These are phyloP conservation scores for Poeciliopsis turrubarensis DNA, from an alignment of 2,113 vertebrate genomes.

Conservation along the genomic window DNA sequence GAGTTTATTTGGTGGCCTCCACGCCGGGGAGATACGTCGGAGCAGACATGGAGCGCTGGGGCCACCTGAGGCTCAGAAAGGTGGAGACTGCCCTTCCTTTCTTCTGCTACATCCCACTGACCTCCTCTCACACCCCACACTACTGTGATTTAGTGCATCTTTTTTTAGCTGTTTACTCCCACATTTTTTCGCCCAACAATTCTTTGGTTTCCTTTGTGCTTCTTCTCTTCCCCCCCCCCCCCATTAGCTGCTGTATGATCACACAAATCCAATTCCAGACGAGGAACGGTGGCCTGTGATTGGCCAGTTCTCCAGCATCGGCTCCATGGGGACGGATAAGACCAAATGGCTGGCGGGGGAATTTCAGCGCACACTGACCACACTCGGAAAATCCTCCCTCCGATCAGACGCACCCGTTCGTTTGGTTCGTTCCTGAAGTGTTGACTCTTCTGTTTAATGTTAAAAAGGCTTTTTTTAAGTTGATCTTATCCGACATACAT, in stretches of 20 bases:
- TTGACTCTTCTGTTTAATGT: background rate
- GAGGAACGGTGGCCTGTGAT: conserved; percentile 88
- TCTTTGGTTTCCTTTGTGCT: background rate
- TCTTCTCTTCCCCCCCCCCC: background rate
- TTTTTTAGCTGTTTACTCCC: too few relatives aligned
- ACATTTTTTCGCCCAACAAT: too few relatives aligned
- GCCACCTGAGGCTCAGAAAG: conserved; percentile 93
- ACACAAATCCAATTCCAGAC: conserved; percentile 59
- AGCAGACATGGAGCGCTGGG: conserved; percentile 92
- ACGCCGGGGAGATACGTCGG: conserved; percentile 92
- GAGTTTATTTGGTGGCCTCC: conserved; percentile 92
- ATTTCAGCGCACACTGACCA: conserved; percentile 88
- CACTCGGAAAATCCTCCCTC: conserved; percentile 70
- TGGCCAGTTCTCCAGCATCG: conserved; percentile 97
- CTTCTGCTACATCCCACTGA: background rate
- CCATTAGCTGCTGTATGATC: conserved; percentile 80
- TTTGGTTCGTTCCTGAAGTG: conserved; percentile 78
- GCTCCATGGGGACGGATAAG: conserved; percentile 91
- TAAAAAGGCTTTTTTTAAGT: background rate
- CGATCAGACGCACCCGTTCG: conserved; percentile 79
- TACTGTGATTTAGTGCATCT: too few relatives aligned
- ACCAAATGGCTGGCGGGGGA: conserved; percentile 93
- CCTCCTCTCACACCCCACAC: background rate
- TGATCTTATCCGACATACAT: too few relatives aligned
- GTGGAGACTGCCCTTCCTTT: conserved; percentile 65